These are phyloP conservation scores for Cataglyphis altisquamis DNA, from an alignment of 2,888 invertebrate species.

Conservation along the genomic window DNA sequence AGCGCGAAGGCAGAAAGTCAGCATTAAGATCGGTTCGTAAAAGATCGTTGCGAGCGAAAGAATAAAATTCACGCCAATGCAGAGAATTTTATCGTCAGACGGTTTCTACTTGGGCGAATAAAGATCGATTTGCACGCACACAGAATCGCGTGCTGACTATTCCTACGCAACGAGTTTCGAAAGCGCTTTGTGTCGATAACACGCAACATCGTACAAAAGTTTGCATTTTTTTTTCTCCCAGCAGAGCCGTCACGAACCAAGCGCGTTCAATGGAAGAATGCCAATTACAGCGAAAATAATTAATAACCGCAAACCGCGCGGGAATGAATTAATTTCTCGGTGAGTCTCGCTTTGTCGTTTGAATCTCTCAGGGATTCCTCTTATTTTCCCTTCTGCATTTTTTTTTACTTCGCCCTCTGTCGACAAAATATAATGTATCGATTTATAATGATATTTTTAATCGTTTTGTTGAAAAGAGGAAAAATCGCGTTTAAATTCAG, in stretches of 20 bases:
- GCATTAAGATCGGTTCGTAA: neutral
- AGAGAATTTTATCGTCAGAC: neutral
- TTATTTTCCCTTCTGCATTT: neutral
- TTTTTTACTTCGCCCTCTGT: neutral
- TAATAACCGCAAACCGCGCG: conserved; percentile 56
- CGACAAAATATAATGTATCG: neutral
- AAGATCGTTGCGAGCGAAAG: neutral
- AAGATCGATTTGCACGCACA: neutral
- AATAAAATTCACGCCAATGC: neutral
- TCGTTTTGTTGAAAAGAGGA: neutral
- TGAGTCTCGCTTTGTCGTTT: neutral
- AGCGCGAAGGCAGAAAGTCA: neutral
- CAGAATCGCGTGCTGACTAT: neutral
- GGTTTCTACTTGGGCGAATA: conserved; percentile 11
- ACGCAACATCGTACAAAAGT: conserved; percentile 21
- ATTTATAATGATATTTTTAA: neutral
- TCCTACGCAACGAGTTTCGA: conserved; percentile 1
- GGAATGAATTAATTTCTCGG: conserved; percentile 30
- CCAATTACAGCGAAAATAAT: conserved; percentile 72
- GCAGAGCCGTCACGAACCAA: conserved; percentile 19
- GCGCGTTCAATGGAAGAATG: conserved; percentile 23
- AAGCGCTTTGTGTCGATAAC: neutral
- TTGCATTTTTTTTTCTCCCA: conserved; percentile 24
- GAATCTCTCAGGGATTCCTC: neutral
- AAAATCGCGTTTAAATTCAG: conserved; percentile 4